Base-by-base conservation (phyloP, 1,140 invertebrate species). In the Drosophila parvula region DNA sequence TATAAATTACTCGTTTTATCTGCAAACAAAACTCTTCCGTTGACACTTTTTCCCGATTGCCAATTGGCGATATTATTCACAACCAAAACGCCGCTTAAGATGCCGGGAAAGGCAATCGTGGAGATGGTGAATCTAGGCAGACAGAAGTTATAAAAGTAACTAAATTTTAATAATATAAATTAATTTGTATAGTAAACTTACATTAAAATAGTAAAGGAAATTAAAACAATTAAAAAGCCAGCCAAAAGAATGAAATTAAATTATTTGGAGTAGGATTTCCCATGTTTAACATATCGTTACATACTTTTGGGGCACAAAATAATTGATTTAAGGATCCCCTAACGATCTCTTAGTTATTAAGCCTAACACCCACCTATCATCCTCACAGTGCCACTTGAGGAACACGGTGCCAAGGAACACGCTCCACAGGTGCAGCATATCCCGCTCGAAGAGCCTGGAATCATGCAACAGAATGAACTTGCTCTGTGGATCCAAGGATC, bases 331-430 rank as follows among this genome's bases (percentile, higher is more conserved):
- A 47, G 27, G 27, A 47, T 4, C 18, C 12, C 0, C 12, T 22
- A 30, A 0, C 4, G 4, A n/a, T 28, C 8, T 9, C 27, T 48
- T 2, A 3, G 8, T 0, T 7, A 5, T 0, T n/a, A 16, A 51
- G 5, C 0, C 30, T 7, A 18, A 59, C 38, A 75, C 22, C 60
- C 41, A 45, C 86, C 69, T 83, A 11, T 60, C 50, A 3, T 70
- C 50, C 2, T 70, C 47, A 43, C 41, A 14, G 3, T 78, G 45
- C 0, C 67, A 59, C 32, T 60, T 74, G 0, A 97, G 92, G 62
- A 97, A 97, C n/a, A 97, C 86, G 0, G 96, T 94, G 76, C 96
- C 96, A 3, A 96, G 93, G 27, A 96, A 95, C 71, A 95, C 93
- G 44, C 95, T 96, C 96, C 96, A 97, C 9, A 97, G 78, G 76